Base-by-base conservation (phyloP, 2,888 invertebrate genomes). In the Bimastos eiseni region DNA sequence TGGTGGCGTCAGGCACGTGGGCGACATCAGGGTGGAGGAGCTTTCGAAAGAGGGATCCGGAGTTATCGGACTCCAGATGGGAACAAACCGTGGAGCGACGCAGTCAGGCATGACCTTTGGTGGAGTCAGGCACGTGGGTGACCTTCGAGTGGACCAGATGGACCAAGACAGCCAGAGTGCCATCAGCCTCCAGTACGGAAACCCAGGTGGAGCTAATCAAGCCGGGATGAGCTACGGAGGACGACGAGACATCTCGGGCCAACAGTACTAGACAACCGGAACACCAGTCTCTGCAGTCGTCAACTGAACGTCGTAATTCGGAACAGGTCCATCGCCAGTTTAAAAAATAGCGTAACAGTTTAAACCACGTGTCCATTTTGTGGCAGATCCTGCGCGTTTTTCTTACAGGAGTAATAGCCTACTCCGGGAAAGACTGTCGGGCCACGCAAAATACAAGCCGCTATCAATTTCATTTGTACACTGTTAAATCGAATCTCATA, bases 21-120 rank as follows among this genome's bases (percentile, higher is more conserved):
- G 94, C 37, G 94, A 94, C 92, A 94, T 94, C 90, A 92, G 93
- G 86, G 93, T 93, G 49, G 95, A 94, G 90, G 94, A 94, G 33
- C 91, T 93, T 83, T 91, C 91, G 70, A 92, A 92, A 36, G 94
- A 93, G 88, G 94, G 94, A 1, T 91, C 94, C 6, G 93, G 93
- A 13, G 92, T 94, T 36, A 93, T 95, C 37, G 94, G 94, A 38
- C 93, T 94, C 17, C 95, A 95, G 92, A 93, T 90, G 89, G 93
- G 93, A 55, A 92, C 91, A 88, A 91, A 92, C 91, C 91, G 92
- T 55, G 93, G 93, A 11, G 92, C 92, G 2, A 93, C 92, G 38
- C 93, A 94, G n/a, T 90, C 93, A 21, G 95, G 95, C 0, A 94
- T 94, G 94, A 91, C 93, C 83, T 93, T 94, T 92, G 95, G 95